Conservation (phyloP, 1,140 invertebrate genomes). For the Pseudomyrmex gracilis region DNA sequence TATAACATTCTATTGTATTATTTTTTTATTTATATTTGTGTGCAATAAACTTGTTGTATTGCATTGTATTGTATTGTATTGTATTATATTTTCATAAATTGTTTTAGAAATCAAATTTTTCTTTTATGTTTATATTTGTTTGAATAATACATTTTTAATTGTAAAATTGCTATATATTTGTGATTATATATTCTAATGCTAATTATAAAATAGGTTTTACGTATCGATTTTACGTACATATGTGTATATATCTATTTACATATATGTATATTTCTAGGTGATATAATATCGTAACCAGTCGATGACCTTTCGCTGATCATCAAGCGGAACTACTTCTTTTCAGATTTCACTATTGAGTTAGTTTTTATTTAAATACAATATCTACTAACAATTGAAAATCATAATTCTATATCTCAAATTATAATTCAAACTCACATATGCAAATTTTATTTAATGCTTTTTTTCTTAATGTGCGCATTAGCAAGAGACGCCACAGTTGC, state of each 20-base stretch:
- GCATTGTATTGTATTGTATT: too few species aligned
- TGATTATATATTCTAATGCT: constrained; percentile 1
- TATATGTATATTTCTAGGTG: constrained; percentile 50
- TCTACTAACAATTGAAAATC: constrained; percentile 12
- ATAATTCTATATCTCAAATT: background rate
- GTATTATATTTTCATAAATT: too few species aligned
- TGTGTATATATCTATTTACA: constrained; percentile 41
- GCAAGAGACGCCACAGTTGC: background rate
- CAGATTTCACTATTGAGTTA: constrained; percentile 33
- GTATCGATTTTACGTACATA: constrained; percentile 15
- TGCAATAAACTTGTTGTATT: background rate
- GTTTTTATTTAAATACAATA: constrained; percentile 13
- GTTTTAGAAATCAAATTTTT: too few species aligned
- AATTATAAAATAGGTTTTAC: background rate
- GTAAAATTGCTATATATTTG: too few species aligned
- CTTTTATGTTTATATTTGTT: too few species aligned
- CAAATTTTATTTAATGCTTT: background rate
- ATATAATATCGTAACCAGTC: constrained; percentile 34
- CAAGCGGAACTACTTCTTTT: constrained; percentile 46
- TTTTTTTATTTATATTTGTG: background rate
- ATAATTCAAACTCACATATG: constrained; percentile 6
- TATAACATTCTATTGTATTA: background rate
- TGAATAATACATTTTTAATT: too few species aligned
- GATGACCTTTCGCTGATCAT: constrained; percentile 48
- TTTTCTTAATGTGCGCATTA: constrained; percentile 17